Evolutionary conservation across 2,888 invertebrate genomes (phyloP).

Genomic region (Phyto melanocephala): DNA sequence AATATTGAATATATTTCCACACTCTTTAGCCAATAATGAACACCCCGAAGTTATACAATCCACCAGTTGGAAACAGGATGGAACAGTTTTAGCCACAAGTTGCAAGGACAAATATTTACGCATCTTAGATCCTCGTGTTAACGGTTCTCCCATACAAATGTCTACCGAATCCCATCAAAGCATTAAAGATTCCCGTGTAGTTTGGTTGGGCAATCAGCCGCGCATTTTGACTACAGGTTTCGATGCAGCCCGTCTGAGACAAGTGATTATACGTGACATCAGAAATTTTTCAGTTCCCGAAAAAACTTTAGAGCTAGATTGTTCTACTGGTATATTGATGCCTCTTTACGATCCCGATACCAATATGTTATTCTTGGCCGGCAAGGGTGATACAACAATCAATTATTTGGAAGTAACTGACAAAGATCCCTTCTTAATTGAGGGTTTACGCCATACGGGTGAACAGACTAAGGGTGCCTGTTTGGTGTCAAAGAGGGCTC

Average conservation of each 20-base stretch:
- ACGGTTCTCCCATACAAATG: slow-evolving; percentile 81
- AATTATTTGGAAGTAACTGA: slow-evolving; percentile 94
- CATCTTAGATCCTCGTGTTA: slow-evolving; percentile 88
- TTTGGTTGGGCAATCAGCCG: slow-evolving; percentile 93
- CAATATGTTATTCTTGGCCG: slow-evolving; percentile 95
- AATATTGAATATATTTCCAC: neutral
- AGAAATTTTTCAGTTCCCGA: slow-evolving; percentile 88
- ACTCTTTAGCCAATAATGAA: slow-evolving; percentile 82
- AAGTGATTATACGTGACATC: slow-evolving; percentile 92
- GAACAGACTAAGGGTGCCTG: slow-evolving; percentile 97
- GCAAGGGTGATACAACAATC: slow-evolving; percentile 96
- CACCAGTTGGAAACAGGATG: slow-evolving; percentile 93
- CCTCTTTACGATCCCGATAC: slow-evolving; percentile 96
- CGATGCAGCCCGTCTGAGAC: slow-evolving; percentile 90
- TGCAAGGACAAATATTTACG: slow-evolving; percentile 95
- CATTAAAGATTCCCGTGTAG: slow-evolving; percentile 93
- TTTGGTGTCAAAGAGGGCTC: slow-evolving; percentile 92
- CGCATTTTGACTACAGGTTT: slow-evolving; percentile 94
- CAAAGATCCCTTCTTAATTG: slow-evolving; percentile 92
- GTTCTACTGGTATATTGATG: slow-evolving; percentile 93
- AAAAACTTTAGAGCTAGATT: slow-evolving; percentile 89
- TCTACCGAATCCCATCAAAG: slow-evolving; percentile 90
- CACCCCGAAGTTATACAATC: slow-evolving; percentile 94
- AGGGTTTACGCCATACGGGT: slow-evolving; percentile 92
- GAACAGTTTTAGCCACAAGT: slow-evolving; percentile 87